phyloP scores from a whole-genome alignment of 92 coral and sea anemone genomes.

The Pocillopora meandrina region DNA sequence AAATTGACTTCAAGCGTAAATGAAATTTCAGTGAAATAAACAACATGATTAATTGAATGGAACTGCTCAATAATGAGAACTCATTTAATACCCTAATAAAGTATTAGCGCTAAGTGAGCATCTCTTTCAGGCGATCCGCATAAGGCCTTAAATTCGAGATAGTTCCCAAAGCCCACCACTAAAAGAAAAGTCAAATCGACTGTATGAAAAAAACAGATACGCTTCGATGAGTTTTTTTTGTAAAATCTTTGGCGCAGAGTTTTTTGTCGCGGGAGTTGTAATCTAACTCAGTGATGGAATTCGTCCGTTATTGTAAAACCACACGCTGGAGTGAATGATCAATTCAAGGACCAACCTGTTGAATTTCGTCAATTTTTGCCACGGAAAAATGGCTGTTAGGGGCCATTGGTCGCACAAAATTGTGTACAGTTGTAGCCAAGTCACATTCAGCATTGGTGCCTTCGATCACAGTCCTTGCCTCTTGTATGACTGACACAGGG shows the following conservation, averaged over 20 bases:
- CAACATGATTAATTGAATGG: conserved; percentile 15
- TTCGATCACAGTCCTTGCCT: conserved; percentile 79
- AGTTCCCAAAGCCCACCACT: not conserved
- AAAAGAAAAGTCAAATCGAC: conserved; percentile 7
- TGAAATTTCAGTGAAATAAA: conserved; percentile 33
- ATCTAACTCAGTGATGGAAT: conserved; percentile 32
- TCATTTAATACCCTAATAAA: not conserved
- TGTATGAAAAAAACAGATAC: conserved; percentile 11
- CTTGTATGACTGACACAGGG: conserved; percentile 83
- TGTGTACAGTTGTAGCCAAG: conserved; percentile 60
- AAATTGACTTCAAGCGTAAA: not conserved
- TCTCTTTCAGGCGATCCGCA: not conserved
- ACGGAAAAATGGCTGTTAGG: conserved; percentile 32
- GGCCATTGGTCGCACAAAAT: conserved; percentile 61
- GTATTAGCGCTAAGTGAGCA: not conserved
- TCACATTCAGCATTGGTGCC: conserved; percentile 31
- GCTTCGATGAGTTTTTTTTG: conserved; percentile 7
- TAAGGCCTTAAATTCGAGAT: not conserved
- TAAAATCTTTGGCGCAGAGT: not conserved
- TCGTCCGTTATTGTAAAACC: not conserved
- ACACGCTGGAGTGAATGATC: conserved; percentile 8
- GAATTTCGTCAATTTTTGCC: conserved; percentile 74
- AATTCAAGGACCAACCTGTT: conserved; percentile 65
- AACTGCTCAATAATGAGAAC: conserved; percentile 11
- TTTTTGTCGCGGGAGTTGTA: conserved; percentile 10